Evolutionary conservation across 2,113 vertebrate species (phyloP).

Genomic region (Mus spicilegus): DNA sequence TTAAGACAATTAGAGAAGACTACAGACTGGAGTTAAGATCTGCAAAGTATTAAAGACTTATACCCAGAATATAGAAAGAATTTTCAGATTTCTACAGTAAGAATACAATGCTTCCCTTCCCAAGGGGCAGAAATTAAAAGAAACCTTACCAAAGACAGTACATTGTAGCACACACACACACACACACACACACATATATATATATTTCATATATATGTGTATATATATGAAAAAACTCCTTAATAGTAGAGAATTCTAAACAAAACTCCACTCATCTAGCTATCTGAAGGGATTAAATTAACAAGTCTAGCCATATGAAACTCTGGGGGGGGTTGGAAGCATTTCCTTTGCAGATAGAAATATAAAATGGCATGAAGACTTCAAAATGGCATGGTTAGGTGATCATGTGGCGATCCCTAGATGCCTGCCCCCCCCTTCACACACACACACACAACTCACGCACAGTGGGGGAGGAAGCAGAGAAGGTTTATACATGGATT

Average conservation of each 20-base stretch:
- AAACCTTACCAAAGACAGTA: not conserved
- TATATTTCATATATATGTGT: too few species aligned
- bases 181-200: too few species aligned
- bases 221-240: not conserved
- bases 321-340: not conserved
- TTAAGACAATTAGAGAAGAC: not conserved
- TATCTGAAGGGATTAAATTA: not conserved
- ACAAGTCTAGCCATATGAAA: not conserved
- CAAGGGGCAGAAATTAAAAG: not conserved
- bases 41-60: not conserved
- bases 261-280: not conserved
- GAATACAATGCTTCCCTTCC: not conserved
- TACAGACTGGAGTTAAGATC: not conserved
- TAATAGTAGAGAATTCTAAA: not conserved
- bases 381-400: not conserved
- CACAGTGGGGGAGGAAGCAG: not conserved
- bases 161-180: not conserved
- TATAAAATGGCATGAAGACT: not conserved
- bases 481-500: not conserved
- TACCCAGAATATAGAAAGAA: constrained; percentile 26
- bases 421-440: not conserved
- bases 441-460: not conserved
- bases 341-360: not conserved
- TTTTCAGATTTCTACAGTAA: constrained; percentile 17
- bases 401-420: not conserved